A percentile compares a stretch with the other conserved stretches of the same genome.
These are phyloP conservation scores for Eilema caniola DNA, from an alignment of 2,888 invertebrate genomes.

Conservation along the genomic window DNA sequence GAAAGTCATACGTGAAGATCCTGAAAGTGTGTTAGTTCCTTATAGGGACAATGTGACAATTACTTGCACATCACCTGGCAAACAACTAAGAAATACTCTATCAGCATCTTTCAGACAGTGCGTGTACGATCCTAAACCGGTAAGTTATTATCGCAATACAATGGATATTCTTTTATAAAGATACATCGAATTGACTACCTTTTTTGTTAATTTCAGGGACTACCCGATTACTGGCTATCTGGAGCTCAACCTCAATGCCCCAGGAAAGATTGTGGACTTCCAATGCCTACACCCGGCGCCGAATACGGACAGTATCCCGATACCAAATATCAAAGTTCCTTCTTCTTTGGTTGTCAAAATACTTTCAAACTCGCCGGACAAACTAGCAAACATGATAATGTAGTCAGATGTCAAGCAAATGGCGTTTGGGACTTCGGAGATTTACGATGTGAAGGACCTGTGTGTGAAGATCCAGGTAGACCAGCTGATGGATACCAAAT, in stretches of 20 bases:
- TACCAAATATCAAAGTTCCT: slow-evolving; percentile 96
- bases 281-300: slow-evolving; percentile 96
- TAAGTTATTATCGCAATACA: slow-evolving; percentile 58
- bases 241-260: slow-evolving; percentile 95
- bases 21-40: slow-evolving; percentile 94
- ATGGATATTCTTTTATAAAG: neutral
- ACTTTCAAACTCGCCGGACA: slow-evolving; percentile 98
- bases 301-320: slow-evolving; percentile 96
- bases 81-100: slow-evolving; percentile 92
- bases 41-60: slow-evolving; percentile 97
- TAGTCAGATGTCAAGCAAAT: slow-evolving; percentile 96
- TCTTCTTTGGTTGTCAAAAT: slow-evolving; percentile 98
- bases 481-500: slow-evolving; percentile 97
- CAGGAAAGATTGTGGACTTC: slow-evolving; percentile 96
- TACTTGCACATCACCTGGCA: slow-evolving; percentile 92
- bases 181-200: neutral
- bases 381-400: slow-evolving; percentile 96
- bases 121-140: slow-evolving; percentile 97
- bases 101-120: slow-evolving; percentile 96
- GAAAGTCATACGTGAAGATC: slow-evolving; percentile 91
- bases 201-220: slow-evolving; percentile 84
- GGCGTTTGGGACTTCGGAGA: slow-evolving; percentile 99
- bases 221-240: slow-evolving; percentile 96
- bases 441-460: slow-evolving; percentile 97
- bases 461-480: slow-evolving; percentile 97